phyloP scores from a whole-genome alignment of 1,140 invertebrate species.

The Cecropterus lyciades region DNA sequence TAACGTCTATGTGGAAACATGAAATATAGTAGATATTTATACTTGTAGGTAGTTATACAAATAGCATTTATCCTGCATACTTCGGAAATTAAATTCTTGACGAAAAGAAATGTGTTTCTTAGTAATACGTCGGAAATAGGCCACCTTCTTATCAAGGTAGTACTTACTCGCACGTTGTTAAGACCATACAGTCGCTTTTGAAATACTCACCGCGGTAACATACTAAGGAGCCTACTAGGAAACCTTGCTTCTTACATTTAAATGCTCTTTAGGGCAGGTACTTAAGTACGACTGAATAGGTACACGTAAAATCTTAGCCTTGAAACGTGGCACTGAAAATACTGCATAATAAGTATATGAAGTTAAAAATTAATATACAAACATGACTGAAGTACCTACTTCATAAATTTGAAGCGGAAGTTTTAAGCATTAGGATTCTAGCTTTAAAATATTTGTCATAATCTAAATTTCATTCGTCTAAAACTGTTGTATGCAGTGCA shows the following conservation, averaged over 20 bases:
- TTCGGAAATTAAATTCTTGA: conserved; percentile 13
- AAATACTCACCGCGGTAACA: conserved; percentile 19
- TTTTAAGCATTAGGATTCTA: no score
- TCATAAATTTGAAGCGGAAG: no score
- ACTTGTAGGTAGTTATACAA: no score
- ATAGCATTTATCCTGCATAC: background rate
- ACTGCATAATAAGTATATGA: background rate
- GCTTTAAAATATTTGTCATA: no score
- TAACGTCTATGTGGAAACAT: no score
- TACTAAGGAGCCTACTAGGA: conserved; percentile 20
- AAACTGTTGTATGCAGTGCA: no score
- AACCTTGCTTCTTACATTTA: conserved; percentile 8
- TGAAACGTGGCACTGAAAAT: background rate
- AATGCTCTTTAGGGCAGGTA: conserved; percentile 12
- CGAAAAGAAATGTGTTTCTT: conserved; percentile 23
- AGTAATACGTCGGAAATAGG: conserved; percentile 19
- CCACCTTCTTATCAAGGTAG: conserved; percentile 25
- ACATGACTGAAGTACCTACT: no score
- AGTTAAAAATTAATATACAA: no score
- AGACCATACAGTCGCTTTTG: conserved; percentile 22
- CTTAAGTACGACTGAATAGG: background rate
- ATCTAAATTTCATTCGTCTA: no score
- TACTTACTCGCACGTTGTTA: conserved; percentile 9
- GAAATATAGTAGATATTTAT: no score
- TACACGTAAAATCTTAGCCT: background rate